phyloP scores from a whole-genome alignment of 2,113 vertebrate genomes.

The Gorsachius goisagi region DNA sequence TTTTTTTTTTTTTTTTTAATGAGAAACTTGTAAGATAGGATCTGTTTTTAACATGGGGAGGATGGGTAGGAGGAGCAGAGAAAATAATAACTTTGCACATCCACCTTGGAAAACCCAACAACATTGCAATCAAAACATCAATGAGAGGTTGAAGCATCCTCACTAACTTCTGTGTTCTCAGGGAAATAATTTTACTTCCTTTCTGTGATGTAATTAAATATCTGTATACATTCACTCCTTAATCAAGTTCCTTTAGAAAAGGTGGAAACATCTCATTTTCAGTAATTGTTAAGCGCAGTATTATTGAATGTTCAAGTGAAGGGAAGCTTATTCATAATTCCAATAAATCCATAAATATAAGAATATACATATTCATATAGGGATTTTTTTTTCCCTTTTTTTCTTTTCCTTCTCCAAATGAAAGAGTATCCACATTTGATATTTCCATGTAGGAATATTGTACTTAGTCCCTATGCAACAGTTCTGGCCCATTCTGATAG shows the following conservation, averaged over 20 bases:
- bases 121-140: rapidly evolving
- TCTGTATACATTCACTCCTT: neutral
- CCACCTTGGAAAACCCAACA: neutral
- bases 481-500: neutral
- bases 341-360: neutral
- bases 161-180: neutral
- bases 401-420: neutral
- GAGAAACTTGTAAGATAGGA: neutral
- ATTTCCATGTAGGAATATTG: neutral
- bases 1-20: neutral
- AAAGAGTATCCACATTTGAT: neutral
- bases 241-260: neutral
- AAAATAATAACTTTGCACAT: rapidly evolving
- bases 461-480: neutral
- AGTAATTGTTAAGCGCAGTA: neutral
- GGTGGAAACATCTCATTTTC: neutral
- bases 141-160: neutral
- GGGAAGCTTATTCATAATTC: neutral
- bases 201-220: neutral
- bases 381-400: neutral
- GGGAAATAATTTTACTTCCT: neutral
- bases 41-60: neutral
- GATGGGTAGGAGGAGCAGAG: neutral
- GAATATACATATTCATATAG: neutral
- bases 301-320: neutral